phyloP scores from a whole-genome alignment of 2,888 invertebrate species.

The Lucinisca nassula region DNA sequence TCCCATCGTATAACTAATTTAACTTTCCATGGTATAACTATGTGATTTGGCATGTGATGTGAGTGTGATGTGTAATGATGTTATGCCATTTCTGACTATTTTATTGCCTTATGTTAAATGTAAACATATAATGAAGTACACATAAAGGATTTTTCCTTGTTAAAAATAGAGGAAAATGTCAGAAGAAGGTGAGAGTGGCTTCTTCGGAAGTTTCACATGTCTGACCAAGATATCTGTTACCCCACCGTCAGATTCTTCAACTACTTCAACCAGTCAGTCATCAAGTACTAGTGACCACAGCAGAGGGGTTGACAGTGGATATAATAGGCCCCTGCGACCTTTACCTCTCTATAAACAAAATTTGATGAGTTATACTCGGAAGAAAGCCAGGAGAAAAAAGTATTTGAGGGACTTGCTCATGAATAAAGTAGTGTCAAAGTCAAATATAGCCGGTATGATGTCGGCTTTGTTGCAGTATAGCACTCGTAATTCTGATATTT shows the following conservation, averaged over 20 bases:
- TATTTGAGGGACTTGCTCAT: constrained; percentile 59
- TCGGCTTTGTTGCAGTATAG: constrained; percentile 53
- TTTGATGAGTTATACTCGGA: constrained; percentile 54
- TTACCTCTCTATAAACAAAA: neutral
- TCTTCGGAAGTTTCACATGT: constrained; percentile 4
- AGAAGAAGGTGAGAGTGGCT: neutral
- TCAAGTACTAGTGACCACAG: neutral
- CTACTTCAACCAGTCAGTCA: neutral
- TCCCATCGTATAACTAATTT: no score
- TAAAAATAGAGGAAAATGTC: neutral
- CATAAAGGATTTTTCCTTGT: no score
- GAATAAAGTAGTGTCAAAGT: constrained; percentile 31
- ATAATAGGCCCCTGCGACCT: neutral
- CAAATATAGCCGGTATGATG: constrained; percentile 47
- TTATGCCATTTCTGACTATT: no score
- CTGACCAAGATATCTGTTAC: constrained; percentile 1
- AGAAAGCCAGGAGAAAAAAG: constrained; percentile 53
- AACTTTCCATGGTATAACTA: no score
- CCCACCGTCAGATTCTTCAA: neutral
- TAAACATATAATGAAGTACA: no score
- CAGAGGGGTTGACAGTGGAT: neutral
- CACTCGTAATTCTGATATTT: constrained; percentile 49
- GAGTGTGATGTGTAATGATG: no score
- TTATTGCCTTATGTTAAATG: no score
- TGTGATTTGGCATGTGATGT: no score